phyloP scores from a whole-genome alignment of 2,113 vertebrate genomes.

The Perca fluviatilis region DNA sequence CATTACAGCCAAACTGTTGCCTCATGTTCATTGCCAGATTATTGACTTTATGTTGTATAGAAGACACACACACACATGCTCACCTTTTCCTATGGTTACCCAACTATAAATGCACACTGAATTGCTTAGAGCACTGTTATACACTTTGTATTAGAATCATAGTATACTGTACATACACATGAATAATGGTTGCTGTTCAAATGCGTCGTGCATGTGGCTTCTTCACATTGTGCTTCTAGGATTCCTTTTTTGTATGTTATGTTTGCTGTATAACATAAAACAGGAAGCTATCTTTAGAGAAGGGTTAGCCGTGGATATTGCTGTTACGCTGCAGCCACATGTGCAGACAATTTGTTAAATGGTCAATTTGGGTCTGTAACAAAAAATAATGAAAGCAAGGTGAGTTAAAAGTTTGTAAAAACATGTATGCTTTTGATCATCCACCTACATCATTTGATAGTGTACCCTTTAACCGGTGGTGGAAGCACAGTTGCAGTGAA shows the following conservation, averaged over 20 bases:
- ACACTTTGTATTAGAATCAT: not conserved
- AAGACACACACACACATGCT: constrained; percentile 38
- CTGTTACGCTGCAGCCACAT: not conserved
- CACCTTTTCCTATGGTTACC: not conserved
- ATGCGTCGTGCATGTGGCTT: not conserved
- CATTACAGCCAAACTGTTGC: not conserved
- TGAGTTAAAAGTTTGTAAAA: not conserved
- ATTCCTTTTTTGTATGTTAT: not conserved
- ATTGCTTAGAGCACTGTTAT: not conserved
- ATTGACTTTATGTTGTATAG: not conserved
- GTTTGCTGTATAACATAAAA: not conserved
- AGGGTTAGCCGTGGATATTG: not conserved
- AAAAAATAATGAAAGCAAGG: not conserved
- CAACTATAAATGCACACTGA: constrained; percentile 9
- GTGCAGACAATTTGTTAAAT: not conserved
- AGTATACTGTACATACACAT: constrained; percentile 9
- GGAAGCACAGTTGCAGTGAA: not conserved
- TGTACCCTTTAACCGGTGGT: not conserved
- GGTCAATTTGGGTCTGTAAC: too few species aligned
- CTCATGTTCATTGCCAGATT: not conserved
- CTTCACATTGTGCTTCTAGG: constrained; percentile 32
- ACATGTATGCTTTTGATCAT: not conserved
- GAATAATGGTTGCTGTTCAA: not conserved
- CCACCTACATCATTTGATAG: not conserved
- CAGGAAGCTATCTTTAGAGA: not conserved